These are phyloP conservation scores for Meloidogyne floridensis DNA, from an alignment of 1,140 invertebrate species.

Conservation along the genomic window DNA sequence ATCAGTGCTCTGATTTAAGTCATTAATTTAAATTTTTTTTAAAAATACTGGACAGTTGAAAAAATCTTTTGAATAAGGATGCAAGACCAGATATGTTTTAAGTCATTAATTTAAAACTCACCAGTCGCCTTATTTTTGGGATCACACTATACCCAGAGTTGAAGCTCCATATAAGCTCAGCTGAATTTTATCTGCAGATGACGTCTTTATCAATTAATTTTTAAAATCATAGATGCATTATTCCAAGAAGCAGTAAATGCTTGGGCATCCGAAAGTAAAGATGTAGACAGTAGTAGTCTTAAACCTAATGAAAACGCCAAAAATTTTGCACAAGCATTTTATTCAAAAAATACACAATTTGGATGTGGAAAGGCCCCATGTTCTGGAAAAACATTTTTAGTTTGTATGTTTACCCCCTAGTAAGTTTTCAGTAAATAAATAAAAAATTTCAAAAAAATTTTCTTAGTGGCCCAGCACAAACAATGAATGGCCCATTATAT, in stretches of 20 bases:
- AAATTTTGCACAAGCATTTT: conserved; percentile 4
- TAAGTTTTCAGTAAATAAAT: neutral
- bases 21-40: no score
- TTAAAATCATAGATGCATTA: no score
- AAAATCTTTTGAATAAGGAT: no score
- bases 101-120: no score
- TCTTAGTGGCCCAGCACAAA: neutral
- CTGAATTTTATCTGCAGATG: no score
- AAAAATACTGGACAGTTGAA: no score
- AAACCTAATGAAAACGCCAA: conserved; percentile 1
- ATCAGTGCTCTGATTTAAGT: no score
- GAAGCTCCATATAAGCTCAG: no score
- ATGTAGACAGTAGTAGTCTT: neutral
- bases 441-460: neutral
- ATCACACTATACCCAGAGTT: no score
- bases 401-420: neutral
- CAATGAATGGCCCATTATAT: conserved; percentile 1
- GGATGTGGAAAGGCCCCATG: neutral
- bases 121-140: no score
- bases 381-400: neutral
- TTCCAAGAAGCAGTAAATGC: neutral
- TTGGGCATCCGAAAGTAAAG: neutral
- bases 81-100: no score
- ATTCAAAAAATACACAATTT: neutral
- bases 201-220: no score